Conservation (phyloP, 2,888 invertebrate genomes). For the Phragmatobia fuliginosa region DNA sequence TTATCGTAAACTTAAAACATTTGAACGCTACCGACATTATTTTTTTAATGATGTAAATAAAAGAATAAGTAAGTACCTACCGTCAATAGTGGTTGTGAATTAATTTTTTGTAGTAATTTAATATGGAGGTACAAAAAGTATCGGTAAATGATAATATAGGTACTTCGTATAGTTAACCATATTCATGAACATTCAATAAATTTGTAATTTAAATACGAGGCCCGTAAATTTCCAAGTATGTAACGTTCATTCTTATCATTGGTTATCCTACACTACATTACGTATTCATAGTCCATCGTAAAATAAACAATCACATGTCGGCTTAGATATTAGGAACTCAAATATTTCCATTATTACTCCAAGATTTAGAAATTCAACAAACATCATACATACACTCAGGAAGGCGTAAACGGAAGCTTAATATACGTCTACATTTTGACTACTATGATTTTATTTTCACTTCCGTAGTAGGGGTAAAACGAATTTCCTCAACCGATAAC, state of each 20-base stretch:
- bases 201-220: constrained; percentile 55
- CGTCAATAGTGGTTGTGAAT: not conserved
- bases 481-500: not conserved
- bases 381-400: not conserved
- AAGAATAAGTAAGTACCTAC: not conserved
- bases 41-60: not conserved
- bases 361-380: not conserved
- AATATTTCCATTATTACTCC: constrained; percentile 6
- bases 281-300: constrained; percentile 33
- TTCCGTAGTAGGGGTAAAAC: not conserved
- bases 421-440: not conserved
- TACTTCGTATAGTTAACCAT: constrained; percentile 19
- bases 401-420: too few species aligned
- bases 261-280: constrained; percentile 20
- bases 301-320: constrained; percentile 8
- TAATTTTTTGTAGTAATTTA: not conserved
- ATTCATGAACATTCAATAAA: constrained; percentile 24
- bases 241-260: constrained; percentile 29
- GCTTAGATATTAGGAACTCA: not conserved
- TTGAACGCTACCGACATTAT: constrained; percentile 10
- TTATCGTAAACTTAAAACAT: constrained; percentile 13
- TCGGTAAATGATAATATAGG: not conserved
- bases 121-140: not conserved
- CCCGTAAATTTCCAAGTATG: constrained; percentile 36
- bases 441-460: not conserved